phyloP scores from a whole-genome alignment of 2,113 vertebrate genomes.

The Blennius ocellaris region DNA sequence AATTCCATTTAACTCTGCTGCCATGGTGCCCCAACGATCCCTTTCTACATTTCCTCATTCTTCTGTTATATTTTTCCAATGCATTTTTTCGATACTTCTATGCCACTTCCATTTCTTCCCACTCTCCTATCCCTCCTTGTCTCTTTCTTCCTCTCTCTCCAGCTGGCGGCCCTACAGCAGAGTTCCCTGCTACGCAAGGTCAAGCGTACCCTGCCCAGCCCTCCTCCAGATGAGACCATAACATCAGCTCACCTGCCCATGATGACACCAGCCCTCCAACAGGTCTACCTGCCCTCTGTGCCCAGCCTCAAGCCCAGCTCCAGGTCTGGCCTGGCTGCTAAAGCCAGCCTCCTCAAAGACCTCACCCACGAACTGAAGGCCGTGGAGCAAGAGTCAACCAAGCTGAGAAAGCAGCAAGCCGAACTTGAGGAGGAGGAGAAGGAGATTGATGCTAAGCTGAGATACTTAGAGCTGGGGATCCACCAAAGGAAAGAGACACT shows the following conservation, averaged over 20 bases:
- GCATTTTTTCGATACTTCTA: slow-evolving; percentile 16
- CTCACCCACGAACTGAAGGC: slow-evolving; percentile 96
- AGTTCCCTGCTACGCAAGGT: slow-evolving; percentile 95
- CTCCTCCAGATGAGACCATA: slow-evolving; percentile 92
- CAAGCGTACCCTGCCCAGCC: slow-evolving; percentile 97
- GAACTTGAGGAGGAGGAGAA: slow-evolving; percentile 99
- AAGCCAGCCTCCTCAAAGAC: slow-evolving; percentile 94
- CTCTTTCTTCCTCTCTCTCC: slow-evolving; percentile 64
- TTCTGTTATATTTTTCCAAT: slow-evolving; percentile 14
- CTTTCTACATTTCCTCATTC: slow-evolving; percentile 3
- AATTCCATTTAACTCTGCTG: slow-evolving; percentile 25
- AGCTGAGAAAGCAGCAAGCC: slow-evolving; percentile 96
- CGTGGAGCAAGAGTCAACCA: slow-evolving; percentile 97
- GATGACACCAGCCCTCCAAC: slow-evolving; percentile 88
- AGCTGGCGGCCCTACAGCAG: slow-evolving; percentile 93
- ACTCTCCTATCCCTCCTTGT: slow-evolving; percentile 30
- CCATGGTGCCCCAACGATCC: slow-evolving; percentile 5
- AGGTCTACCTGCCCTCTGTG: slow-evolving; percentile 90
- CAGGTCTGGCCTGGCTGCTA: slow-evolving; percentile 85
- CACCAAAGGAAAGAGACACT: slow-evolving; percentile 96
- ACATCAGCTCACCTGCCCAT: slow-evolving; percentile 86
- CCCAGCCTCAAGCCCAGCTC: slow-evolving; percentile 86
- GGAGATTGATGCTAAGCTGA: slow-evolving; percentile 97
- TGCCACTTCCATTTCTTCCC: slow-evolving; percentile 40
- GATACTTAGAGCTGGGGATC: slow-evolving; percentile 96